A percentile compares a stretch with the other conserved stretches of the same genome.
Evolutionary conservation across 2,113 vertebrate species (phyloP).

Genomic region (Dendropsophus ebraccatus): DNA sequence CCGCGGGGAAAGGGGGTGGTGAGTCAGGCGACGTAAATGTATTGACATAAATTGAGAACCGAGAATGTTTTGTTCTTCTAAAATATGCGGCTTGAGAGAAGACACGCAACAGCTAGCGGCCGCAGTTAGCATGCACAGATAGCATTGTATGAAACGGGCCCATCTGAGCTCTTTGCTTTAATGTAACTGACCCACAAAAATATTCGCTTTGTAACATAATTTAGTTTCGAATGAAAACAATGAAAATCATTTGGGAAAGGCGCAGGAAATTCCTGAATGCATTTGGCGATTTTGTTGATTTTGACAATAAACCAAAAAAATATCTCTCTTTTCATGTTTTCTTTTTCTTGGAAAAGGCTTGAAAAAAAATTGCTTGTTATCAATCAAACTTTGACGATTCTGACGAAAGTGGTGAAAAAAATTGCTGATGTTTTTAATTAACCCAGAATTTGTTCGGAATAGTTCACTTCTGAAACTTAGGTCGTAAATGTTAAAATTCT

Average conservation of each 20-base stretch:
- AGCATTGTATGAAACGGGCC: conserved; percentile 41
- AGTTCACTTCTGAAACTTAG: neutral
- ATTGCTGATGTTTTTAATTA: conserved; percentile 7
- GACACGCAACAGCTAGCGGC: conserved; percentile 54
- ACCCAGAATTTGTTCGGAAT: neutral
- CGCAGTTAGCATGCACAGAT: neutral
- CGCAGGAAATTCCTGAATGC: conserved; percentile 68
- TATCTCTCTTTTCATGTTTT: conserved; percentile 32
- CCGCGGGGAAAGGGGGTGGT: too few species aligned
- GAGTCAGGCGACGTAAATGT: conserved; percentile 4
- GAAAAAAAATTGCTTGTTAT: conserved; percentile 60
- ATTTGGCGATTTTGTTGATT: conserved; percentile 65
- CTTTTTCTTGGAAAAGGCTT: conserved; percentile 64
- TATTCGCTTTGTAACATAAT: conserved; percentile 59
- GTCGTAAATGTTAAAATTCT: neutral
- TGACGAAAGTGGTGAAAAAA: neutral
- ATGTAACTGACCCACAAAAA: conserved; percentile 63
- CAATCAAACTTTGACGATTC: conserved; percentile 28
- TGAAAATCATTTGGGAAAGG: conserved; percentile 64
- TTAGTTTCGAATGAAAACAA: conserved; percentile 28
- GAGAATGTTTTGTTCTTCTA: conserved; percentile 50
- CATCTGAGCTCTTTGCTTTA: conserved; percentile 62
- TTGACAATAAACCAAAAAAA: conserved; percentile 60
- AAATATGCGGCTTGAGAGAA: conserved; percentile 51
- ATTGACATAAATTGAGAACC: conserved; percentile 46